Conservation (phyloP, 2,113 vertebrate species). For the Petroica traversi region DNA sequence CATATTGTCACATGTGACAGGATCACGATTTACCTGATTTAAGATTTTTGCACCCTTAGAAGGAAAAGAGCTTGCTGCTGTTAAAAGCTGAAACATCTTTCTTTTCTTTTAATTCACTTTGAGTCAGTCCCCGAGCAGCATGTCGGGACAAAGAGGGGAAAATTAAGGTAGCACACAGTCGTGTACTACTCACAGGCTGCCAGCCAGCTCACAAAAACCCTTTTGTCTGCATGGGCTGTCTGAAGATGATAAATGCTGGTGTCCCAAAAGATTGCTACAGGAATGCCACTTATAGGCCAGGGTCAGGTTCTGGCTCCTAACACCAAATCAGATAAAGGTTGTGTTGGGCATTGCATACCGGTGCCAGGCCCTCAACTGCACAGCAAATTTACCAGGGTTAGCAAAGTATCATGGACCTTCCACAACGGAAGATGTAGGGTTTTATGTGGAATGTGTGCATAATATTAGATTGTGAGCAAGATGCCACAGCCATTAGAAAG, state of each 20-base stretch:
- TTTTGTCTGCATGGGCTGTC: conserved; percentile 13
- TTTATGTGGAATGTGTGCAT: not conserved
- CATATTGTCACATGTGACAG: not conserved
- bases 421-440: not conserved
- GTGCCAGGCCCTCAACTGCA: not conserved
- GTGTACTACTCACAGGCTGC: not conserved
- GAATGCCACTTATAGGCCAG: not conserved
- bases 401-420: not conserved
- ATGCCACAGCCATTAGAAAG: conserved; percentile 1
- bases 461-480: not conserved
- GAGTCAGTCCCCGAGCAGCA: accelerated
- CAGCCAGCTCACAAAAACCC: not conserved
- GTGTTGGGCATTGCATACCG: accelerated
- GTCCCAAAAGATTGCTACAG: not conserved
- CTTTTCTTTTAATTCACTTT: not conserved
- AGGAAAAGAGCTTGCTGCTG: not conserved
- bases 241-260: not conserved
- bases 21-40: not conserved
- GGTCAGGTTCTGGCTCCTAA: not conserved
- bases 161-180: not conserved
- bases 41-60: not conserved
- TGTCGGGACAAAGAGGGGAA: not conserved
- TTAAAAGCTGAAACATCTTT: not conserved
- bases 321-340: not conserved
- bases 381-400: not conserved